Evolutionary conservation across 2,888 invertebrate species (phyloP).

Genomic region (Synergus laeviventris): DNA sequence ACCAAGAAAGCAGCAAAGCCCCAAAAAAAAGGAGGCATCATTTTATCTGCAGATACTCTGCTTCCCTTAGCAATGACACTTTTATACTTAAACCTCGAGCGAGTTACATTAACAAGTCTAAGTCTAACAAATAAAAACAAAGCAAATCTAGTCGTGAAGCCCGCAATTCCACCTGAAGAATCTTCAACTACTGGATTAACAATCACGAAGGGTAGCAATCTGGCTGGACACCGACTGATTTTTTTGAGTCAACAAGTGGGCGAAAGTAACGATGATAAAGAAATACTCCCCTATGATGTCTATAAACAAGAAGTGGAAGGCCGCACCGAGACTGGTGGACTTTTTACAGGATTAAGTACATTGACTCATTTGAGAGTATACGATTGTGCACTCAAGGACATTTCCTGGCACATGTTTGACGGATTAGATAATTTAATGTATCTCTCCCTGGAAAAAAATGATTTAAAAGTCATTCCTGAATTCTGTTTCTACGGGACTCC

Average conservation of each 20-base stretch:
- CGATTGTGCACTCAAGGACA: constrained; percentile 79
- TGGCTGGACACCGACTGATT: constrained; percentile 66
- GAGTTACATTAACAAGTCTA: constrained; percentile 63
- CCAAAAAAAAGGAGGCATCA: constrained; percentile 58
- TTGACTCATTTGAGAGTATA: constrained; percentile 80
- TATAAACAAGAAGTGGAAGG: constrained; percentile 78
- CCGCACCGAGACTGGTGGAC: constrained; percentile 76
- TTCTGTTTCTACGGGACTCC: constrained; percentile 84
- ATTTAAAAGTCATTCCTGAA: constrained; percentile 81
- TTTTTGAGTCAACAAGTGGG: constrained; percentile 66
- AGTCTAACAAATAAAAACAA: constrained; percentile 59
- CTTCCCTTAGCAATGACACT: constrained; percentile 64
- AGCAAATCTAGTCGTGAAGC: constrained; percentile 67
- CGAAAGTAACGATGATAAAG: constrained; percentile 72
- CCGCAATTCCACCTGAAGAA: constrained; percentile 53
- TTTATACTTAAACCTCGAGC: constrained; percentile 67
- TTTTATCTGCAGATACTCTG: constrained; percentile 66
- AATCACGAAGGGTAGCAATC: constrained; percentile 43
- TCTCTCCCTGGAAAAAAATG: constrained; percentile 82
- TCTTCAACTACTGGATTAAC: constrained; percentile 42
- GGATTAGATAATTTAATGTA: constrained; percentile 80
- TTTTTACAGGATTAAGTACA: constrained; percentile 77
- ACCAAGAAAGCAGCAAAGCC: constrained; percentile 47
- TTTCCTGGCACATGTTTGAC: constrained; percentile 84
- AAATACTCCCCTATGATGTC: constrained; percentile 81